These are phyloP conservation scores for Apocrypta bakeri DNA, from an alignment of 1,140 invertebrate genomes.

Conservation along the genomic window DNA sequence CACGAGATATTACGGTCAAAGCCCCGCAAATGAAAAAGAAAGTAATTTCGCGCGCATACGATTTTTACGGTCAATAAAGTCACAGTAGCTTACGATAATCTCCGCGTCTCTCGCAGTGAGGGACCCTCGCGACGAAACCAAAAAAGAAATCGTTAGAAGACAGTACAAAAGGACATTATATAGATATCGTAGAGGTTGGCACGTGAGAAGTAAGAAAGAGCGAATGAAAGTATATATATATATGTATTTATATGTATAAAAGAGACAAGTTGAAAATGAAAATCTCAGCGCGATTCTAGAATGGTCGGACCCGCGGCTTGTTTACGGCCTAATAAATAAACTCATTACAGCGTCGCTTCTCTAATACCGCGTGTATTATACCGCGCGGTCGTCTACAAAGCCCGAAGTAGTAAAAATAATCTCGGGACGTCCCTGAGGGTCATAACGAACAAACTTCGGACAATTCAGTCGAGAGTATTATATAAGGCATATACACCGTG, in stretches of 20 bases:
- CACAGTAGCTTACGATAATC: slow-evolving; percentile 16
- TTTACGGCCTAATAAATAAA: slow-evolving; percentile 44
- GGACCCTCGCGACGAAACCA: not conserved
- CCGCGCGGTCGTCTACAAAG: not conserved
- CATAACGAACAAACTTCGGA: slow-evolving; percentile 11
- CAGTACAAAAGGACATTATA: not conserved
- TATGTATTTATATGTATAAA: not conserved
- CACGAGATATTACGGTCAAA: not conserved
- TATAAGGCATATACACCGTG: too few species aligned
- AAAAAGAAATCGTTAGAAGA: not conserved
- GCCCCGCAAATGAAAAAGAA: slow-evolving; percentile 9
- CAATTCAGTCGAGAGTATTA: not conserved
- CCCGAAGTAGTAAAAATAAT: slow-evolving; percentile 39
- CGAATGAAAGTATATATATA: not conserved
- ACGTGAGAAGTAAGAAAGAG: not conserved
- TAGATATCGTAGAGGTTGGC: not conserved
- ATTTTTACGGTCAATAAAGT: slow-evolving; percentile 32
- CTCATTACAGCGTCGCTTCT: slow-evolving; percentile 10
- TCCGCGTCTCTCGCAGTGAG: not conserved
- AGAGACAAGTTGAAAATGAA: slow-evolving; percentile 9
- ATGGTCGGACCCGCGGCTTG: not conserved
- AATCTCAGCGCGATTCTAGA: not conserved
- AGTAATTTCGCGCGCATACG: slow-evolving; percentile 9
- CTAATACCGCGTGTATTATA: not conserved
- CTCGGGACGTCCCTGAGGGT: not conserved